Evolutionary conservation across 2,888 invertebrate genomes (phyloP), one percentile per base, ranked within the genome.

Genomic region (Yponomeuta malinellus): DNA sequence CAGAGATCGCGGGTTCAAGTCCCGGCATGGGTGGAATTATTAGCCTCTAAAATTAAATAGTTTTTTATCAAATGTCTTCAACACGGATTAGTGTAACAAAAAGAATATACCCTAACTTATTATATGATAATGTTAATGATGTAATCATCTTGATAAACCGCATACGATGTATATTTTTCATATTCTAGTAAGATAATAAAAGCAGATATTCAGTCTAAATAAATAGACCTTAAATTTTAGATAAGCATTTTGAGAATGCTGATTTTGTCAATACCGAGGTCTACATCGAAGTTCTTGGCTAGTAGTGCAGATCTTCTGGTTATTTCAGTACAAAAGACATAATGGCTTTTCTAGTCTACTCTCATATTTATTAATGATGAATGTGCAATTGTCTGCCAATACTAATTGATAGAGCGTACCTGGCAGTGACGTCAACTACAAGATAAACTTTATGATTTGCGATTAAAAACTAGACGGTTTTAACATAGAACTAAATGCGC

Each of bases 271-370:
- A 59, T 43, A 8, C 43, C 43, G 43, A 59, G 52, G 52, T 15
- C 15, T 59, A 15, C 43, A 15, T 59, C 52, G 15, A 59, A 59
- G 52, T 15, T 59, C 52, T 15, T 59, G 12, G 52, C 52, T 52
- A 59, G 52, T 59, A 59, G 12, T 59, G 12, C 52, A 8, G 12
- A 59, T 15, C 12, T 59, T 76, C 73, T 71, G 74, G 74, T 74
- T 75, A 74, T 78, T 65, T 65, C 65, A 65, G 65, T 65, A 65
- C 65, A 65, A 65, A 65, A 65, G 6, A 65, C 65, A 65, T 59
- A 59, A 59, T 59, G 65, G 29, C 33, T 65, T 33, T 65, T 31
- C 65, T 65, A 65, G 65, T 65, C 65, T 65, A 33, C 65, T 65
- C 33, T 65, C 33, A 3, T 65, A 29, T 65, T 59, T 59, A 59